Evolutionary conservation across 2,797 vertebrate species (phyloP).

Genomic region (Sarcophilus harrisii): DNA sequence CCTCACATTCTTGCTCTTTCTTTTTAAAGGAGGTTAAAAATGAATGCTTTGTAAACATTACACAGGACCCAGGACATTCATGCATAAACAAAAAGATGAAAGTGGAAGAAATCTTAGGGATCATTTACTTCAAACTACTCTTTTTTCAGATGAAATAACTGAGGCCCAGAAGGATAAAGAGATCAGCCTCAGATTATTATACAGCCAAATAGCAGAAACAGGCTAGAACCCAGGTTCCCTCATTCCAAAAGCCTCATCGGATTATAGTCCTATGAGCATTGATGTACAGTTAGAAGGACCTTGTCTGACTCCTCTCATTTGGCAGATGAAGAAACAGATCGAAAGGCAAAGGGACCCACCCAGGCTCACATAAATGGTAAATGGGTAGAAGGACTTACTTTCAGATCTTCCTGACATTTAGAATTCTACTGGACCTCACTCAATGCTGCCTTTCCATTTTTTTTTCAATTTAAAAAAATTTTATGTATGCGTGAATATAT

Average conservation of each 20-base stretch:
- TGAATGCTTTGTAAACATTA: background rate
- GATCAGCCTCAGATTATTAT: background rate
- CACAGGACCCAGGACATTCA: background rate
- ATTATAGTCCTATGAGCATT: background rate
- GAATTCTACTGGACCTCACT: background rate
- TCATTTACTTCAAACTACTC: background rate
- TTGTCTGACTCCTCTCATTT: background rate
- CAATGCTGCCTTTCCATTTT: background rate
- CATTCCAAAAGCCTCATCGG: background rate
- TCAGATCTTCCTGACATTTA: background rate
- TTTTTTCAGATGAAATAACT: background rate
- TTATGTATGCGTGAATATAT: background rate
- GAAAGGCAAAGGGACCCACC: background rate
- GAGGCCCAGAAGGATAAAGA: background rate
- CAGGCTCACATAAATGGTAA: background rate
- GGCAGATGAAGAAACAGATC: background rate
- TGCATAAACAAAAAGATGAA: background rate
- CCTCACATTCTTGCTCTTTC: too few species aligned
- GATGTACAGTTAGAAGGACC: background rate
- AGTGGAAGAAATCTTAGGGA: background rate
- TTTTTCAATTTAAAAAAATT: background rate
- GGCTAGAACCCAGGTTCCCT: background rate
- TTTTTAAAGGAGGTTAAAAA: background rate
- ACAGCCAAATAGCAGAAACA: background rate
- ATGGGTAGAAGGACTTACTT: background rate